Conservation (phyloP, 2,888 invertebrate genomes). For the Hedya salicella region DNA sequence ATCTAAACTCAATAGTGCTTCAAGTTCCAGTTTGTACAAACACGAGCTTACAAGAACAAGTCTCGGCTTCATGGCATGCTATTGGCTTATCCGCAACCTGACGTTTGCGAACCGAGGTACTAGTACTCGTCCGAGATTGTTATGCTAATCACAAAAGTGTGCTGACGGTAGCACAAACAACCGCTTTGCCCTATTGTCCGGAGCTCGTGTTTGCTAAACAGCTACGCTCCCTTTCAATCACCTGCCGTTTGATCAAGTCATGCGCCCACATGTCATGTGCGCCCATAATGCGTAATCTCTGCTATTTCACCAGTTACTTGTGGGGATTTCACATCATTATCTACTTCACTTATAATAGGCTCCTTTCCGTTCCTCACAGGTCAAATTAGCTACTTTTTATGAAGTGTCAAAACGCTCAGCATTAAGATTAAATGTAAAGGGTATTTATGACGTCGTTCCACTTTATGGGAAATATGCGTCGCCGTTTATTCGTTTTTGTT, state of each 20-base stretch:
- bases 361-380: too few relatives aligned
- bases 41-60: not conserved
- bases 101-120: constrained; percentile 25
- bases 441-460: too few relatives aligned
- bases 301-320: constrained; percentile 30
- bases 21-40: not conserved
- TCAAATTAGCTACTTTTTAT: too few relatives aligned
- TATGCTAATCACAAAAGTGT: constrained; percentile 70
- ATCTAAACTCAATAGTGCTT: too few relatives aligned
- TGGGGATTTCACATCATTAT: not conserved
- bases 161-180: constrained; percentile 65
- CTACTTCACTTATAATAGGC: not conserved
- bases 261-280: constrained; percentile 48
- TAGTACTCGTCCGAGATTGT: constrained; percentile 53
- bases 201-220: constrained; percentile 66
- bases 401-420: too few relatives aligned
- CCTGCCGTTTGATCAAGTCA: constrained; percentile 61
- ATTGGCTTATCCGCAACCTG: constrained; percentile 11
- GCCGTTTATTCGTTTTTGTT: too few relatives aligned
- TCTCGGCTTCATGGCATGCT: not conserved
- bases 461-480: too few relatives aligned
- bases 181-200: constrained; percentile 70
- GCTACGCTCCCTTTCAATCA: constrained; percentile 71
- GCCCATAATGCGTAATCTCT: constrained; percentile 54
- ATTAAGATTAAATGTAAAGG: too few relatives aligned